Percentiles rank a stretch among this genome's conserved stretches.
Evolutionary conservation across 1,140 invertebrate genomes (phyloP).

Genomic region (Zaprionus capensis): DNA sequence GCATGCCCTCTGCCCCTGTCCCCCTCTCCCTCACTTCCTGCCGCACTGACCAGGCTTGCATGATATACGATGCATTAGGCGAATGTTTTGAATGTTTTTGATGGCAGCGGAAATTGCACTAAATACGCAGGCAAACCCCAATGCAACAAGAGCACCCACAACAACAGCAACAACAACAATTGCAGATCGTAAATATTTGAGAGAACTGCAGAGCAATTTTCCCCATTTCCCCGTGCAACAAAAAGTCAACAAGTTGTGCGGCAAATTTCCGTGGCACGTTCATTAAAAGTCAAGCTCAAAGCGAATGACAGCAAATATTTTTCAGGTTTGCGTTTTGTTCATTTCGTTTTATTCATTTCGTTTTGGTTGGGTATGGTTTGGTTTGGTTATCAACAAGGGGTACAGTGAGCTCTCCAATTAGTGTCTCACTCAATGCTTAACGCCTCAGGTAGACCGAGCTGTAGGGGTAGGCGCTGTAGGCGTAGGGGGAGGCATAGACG

Average conservation of each 20-base stretch:
- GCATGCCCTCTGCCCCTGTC: background rate
- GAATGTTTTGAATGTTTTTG: slow-evolving; percentile 71
- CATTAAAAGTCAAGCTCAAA: slow-evolving; percentile 39
- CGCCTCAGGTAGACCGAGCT: slow-evolving; percentile 70
- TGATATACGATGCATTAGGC: slow-evolving; percentile 46
- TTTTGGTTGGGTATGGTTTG: slow-evolving; percentile 44
- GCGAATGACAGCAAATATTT: slow-evolving; percentile 52
- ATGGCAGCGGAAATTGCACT: slow-evolving; percentile 72
- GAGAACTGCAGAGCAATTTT: slow-evolving; percentile 13
- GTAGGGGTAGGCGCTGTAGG: slow-evolving; percentile 71
- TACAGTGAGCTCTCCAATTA: slow-evolving; percentile 36
- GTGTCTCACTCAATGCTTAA: slow-evolving; percentile 21
- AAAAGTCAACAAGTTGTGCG: slow-evolving; percentile 22
- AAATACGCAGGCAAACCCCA: slow-evolving; percentile 46
- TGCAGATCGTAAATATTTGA: slow-evolving; percentile 63
- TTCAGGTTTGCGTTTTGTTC: slow-evolving; percentile 31
- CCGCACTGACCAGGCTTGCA: slow-evolving; percentile 1
- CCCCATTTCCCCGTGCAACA: background rate
- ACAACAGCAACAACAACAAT: slow-evolving; percentile 34
- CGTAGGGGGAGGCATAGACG: slow-evolving; percentile 67
- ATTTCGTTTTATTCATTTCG: slow-evolving; percentile 60
- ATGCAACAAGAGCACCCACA: no score
- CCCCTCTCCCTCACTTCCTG: background rate
- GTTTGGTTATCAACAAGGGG: slow-evolving; percentile 26
- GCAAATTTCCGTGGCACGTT: background rate